A percentile compares a stretch with the other conserved stretches of the same genome.
Conservation (phyloP, 1,140 invertebrate genomes). For the Trialeurodes vaporariorum region DNA sequence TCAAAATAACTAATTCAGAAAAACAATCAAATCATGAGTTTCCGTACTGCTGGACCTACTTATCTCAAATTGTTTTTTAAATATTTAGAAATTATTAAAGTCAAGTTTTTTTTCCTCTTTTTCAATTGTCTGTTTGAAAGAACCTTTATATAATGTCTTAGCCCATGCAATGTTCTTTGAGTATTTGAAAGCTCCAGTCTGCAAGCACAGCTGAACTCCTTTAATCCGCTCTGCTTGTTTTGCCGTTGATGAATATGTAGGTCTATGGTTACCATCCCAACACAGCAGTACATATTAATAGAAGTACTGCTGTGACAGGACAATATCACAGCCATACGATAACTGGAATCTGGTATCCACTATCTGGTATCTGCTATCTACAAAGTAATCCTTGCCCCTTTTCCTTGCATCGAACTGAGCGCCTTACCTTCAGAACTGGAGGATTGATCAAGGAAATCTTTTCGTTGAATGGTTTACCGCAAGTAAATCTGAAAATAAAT, state of each 20-base stretch:
- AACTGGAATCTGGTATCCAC: neutral
- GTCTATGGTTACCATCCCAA: conserved; percentile 44
- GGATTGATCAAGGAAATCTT: neutral
- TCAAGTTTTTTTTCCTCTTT: too few relatives aligned
- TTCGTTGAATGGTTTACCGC: neutral
- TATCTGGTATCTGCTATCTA: neutral
- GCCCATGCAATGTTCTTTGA: too few relatives aligned
- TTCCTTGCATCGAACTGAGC: neutral
- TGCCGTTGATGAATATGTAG: neutral
- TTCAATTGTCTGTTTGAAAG: too few relatives aligned
- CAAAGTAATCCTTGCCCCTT: neutral
- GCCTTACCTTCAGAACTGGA: neutral
- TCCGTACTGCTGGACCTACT: too few relatives aligned
- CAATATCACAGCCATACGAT: conserved; percentile 60
- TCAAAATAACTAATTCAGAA: too few relatives aligned
- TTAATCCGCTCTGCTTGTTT: too few relatives aligned
- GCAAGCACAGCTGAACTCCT: neutral
- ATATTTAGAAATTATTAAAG: too few relatives aligned
- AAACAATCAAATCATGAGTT: too few relatives aligned
- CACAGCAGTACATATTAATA: conserved; percentile 62
- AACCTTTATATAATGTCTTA: too few relatives aligned
- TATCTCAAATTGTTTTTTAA: too few relatives aligned
- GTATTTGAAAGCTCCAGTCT: too few relatives aligned
- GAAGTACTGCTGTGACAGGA: conserved; percentile 88
- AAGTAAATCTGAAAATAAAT: conserved; percentile 4